These are phyloP conservation scores for Ecliptopera silaceata DNA, from an alignment of 2,888 invertebrate species.

Conservation along the genomic window DNA sequence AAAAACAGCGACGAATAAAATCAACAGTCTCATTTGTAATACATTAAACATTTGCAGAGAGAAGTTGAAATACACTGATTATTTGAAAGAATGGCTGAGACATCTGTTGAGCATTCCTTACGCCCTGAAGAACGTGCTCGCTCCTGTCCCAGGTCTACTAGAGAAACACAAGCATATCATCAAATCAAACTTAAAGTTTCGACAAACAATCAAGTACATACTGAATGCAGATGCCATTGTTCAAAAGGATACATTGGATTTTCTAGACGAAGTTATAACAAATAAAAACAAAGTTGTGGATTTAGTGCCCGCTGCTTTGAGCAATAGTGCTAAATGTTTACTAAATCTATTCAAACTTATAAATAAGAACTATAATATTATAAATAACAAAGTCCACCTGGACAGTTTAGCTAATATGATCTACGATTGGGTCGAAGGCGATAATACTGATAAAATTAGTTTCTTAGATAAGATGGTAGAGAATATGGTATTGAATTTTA, in stretches of 20 bases:
- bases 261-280: constrained; percentile 53
- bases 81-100: constrained; percentile 23
- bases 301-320: constrained; percentile 40
- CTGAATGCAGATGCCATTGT: constrained; percentile 35
- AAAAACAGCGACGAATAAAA: constrained; percentile 15
- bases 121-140: constrained; percentile 10
- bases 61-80: constrained; percentile 14
- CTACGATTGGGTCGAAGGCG: constrained; percentile 33
- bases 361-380: constrained; percentile 49
- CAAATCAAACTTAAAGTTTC: constrained; percentile 21
- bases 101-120: constrained; percentile 6
- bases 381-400: constrained; percentile 42
- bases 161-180: constrained; percentile 18
- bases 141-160: constrained; percentile 1
- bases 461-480: constrained; percentile 43
- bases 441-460: not conserved
- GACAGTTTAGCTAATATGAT: constrained; percentile 44
- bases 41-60: constrained; percentile 11
- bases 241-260: constrained; percentile 54
- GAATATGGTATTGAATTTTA: constrained; percentile 50
- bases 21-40: constrained; percentile 14
- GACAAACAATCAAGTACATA: constrained; percentile 34
- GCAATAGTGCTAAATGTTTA: constrained; percentile 39
- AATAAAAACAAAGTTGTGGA: constrained; percentile 42
- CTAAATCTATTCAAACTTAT: constrained; percentile 43